Conservation (phyloP, 2,888 invertebrate species). For the Hirtodrosophila alboralis region DNA sequence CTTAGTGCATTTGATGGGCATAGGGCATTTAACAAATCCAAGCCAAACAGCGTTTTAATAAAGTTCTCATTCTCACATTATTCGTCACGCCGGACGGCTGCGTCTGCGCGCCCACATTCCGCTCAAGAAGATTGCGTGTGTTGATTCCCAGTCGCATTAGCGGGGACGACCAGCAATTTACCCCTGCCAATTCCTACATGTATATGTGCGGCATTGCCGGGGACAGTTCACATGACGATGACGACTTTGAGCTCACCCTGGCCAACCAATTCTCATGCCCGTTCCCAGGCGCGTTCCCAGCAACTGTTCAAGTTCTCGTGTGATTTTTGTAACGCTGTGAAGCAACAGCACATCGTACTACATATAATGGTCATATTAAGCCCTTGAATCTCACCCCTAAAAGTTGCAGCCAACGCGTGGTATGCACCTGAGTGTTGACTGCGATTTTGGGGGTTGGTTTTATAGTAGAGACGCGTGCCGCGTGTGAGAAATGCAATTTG, state of each 20-base stretch:
- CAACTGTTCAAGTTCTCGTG: slow-evolving; percentile 80
- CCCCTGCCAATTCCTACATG: too few species aligned
- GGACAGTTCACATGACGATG: slow-evolving; percentile 48
- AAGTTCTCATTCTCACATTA: slow-evolving; percentile 64
- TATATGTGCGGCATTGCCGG: slow-evolving; percentile 2
- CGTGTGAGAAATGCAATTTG: slow-evolving; percentile 66
- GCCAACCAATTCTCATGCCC: slow-evolving; percentile 4
- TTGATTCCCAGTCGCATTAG: slow-evolving; percentile 55
- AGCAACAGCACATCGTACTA: slow-evolving; percentile 54
- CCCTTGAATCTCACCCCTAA: slow-evolving; percentile 52
- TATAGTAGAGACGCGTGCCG: slow-evolving; percentile 51
- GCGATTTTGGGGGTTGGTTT: slow-evolving; percentile 44
- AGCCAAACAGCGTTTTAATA: slow-evolving; percentile 44
- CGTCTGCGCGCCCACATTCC: slow-evolving; percentile 64
- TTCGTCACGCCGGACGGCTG: slow-evolving; percentile 54
- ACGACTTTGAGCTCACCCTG: slow-evolving; percentile 19
- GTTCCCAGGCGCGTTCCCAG: slow-evolving; percentile 51
- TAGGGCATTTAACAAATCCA: slow-evolving; percentile 43
- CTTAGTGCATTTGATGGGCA: background rate
- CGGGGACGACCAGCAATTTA: slow-evolving; percentile 52
- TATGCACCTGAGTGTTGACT: slow-evolving; percentile 46
- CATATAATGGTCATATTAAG: slow-evolving; percentile 23
- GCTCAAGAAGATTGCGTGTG: slow-evolving; percentile 10
- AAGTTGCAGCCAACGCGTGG: slow-evolving; percentile 9
- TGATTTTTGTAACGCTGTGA: slow-evolving; percentile 71